A percentile compares a stretch with the other conserved stretches of the same genome.
These are phyloP conservation scores for Drosophila vallismaia DNA, from an alignment of 2,888 invertebrate genomes.

Conservation along the genomic window DNA sequence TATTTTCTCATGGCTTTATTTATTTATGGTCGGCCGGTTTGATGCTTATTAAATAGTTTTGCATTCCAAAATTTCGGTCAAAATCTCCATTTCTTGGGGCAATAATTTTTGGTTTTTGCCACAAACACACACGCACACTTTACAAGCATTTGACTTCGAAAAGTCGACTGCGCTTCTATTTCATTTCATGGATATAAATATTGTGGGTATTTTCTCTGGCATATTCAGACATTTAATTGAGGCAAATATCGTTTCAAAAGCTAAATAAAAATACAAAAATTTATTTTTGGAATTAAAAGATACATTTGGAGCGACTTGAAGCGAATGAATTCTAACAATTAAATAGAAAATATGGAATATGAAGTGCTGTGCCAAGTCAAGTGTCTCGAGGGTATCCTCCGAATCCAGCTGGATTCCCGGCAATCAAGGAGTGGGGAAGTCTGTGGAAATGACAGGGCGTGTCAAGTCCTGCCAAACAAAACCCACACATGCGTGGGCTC, in stretches of 20 bases:
- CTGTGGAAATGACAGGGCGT: constrained; percentile 69
- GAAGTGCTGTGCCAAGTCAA: constrained; percentile 18
- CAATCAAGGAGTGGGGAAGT: background rate
- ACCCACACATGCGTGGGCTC: constrained; percentile 29
- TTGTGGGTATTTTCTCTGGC: constrained; percentile 20
- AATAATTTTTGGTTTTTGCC: constrained; percentile 54
- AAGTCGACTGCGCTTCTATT: constrained; percentile 28
- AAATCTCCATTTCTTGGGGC: constrained; percentile 36
- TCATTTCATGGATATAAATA: constrained; percentile 34
- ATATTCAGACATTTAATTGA: constrained; percentile 34
- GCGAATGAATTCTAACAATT: constrained; percentile 21
- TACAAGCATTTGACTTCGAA: constrained; percentile 29
- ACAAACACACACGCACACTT: constrained; percentile 23
- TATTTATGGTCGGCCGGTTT: constrained; percentile 64
- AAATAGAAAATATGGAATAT: constrained; percentile 18
- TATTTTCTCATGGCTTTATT: constrained; percentile 58
- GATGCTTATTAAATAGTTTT: constrained; percentile 73
- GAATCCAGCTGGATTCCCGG: constrained; percentile 2
- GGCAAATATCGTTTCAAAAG: constrained; percentile 31
- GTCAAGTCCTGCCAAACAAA: constrained; percentile 53
- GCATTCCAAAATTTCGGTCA: constrained; percentile 56
- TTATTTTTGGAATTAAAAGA: constrained; percentile 14
- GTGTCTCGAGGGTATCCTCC: constrained; percentile 10
- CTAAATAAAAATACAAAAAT: background rate
- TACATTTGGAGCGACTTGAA: constrained; percentile 27